A percentile compares a stretch with the other conserved stretches of the same genome.
Conservation (phyloP, 2,888 invertebrate species). For the Pandemis corylana region DNA sequence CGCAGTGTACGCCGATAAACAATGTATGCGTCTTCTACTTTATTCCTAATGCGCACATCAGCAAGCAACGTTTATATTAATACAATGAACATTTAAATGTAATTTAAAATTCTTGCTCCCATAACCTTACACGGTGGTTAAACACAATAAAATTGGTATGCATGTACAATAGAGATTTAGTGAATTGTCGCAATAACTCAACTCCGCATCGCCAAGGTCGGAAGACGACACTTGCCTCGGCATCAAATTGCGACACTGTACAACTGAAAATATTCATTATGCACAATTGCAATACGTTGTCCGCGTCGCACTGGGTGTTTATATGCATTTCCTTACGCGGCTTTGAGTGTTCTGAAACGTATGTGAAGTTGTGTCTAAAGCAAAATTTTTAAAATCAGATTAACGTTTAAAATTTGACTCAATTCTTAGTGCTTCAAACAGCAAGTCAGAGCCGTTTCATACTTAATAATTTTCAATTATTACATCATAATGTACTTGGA, state of each 20-base stretch:
- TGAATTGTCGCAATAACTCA: conserved; percentile 51
- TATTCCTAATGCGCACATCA: conserved; percentile 26
- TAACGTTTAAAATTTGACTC: background rate
- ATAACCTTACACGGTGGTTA: conserved; percentile 40
- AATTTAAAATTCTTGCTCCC: conserved; percentile 36
- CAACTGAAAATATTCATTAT: conserved; percentile 47
- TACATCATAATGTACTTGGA: too few relatives aligned
- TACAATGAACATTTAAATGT: conserved; percentile 40
- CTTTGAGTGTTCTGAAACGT: background rate
- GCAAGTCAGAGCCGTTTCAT: background rate
- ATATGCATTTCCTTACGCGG: background rate
- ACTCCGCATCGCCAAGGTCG: conserved; percentile 55
- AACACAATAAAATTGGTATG: conserved; percentile 64
- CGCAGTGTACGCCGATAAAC: conserved; percentile 5
- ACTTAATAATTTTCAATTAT: too few relatives aligned
- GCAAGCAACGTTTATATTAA: conserved; percentile 34
- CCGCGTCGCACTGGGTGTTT: background rate
- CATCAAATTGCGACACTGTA: conserved; percentile 44
- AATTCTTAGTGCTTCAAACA: background rate
- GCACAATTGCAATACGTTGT: conserved; percentile 4
- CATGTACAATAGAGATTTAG: conserved; percentile 54
- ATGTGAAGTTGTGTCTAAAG: background rate
- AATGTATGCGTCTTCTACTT: conserved; percentile 15
- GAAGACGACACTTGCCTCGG: conserved; percentile 57
- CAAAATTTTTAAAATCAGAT: background rate